Conservation (phyloP, 2,888 invertebrate genomes). For the Dolomedes plantarius region DNA sequence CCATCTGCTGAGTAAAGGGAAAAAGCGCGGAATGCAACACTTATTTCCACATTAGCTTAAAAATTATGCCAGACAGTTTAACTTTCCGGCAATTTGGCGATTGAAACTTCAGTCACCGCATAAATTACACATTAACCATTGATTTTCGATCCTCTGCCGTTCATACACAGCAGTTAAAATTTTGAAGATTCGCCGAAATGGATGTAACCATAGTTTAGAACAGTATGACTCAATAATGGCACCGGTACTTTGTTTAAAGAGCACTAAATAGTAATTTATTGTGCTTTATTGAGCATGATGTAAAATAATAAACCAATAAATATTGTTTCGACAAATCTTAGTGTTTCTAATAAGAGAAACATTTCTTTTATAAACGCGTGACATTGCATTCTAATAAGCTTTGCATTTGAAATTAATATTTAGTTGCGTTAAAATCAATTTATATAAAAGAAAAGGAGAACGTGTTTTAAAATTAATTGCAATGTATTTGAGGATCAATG, state of each 20-base stretch:
- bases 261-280: neutral
- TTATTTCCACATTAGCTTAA: conserved; percentile 14
- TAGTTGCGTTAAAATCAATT: too few relatives aligned
- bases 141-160: neutral
- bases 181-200: neutral
- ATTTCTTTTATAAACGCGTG: too few relatives aligned
- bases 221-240: neutral
- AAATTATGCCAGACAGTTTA: conserved; percentile 6
- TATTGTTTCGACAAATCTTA: too few relatives aligned
- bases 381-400: too few relatives aligned
- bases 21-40: neutral
- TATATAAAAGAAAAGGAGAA: too few relatives aligned
- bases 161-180: neutral
- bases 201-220: neutral
- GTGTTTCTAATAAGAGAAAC: too few relatives aligned
- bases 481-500: too few relatives aligned
- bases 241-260: neutral
- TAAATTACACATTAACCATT: conserved; percentile 9
- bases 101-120: conserved; percentile 3
- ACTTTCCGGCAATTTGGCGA: conserved; percentile 14
- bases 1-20: conserved; percentile 7
- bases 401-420: too few relatives aligned
- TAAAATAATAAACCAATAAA: too few relatives aligned
- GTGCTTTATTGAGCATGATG: too few relatives aligned
- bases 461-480: too few relatives aligned